These are phyloP conservation scores for Threskiornis aethiopicus DNA, from an alignment of 2,797 vertebrate genomes.

Conservation along the genomic window DNA sequence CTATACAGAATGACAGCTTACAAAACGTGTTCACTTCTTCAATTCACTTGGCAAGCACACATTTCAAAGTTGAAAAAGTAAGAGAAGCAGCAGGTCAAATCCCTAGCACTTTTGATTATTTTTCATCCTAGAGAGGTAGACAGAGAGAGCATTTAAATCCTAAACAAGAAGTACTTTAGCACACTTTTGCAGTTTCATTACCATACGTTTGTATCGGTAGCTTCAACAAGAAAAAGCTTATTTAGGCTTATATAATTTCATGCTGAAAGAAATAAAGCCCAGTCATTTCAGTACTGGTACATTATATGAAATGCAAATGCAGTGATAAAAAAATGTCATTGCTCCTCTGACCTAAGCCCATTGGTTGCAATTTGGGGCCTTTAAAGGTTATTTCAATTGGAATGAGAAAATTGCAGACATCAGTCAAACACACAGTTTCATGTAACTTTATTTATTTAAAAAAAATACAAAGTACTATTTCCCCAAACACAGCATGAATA, in stretches of 20 bases:
- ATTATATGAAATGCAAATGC: neutral
- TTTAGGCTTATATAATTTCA: neutral
- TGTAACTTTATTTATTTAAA: neutral
- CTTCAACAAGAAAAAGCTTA: neutral
- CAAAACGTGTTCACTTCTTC: slow-evolving; percentile 52
- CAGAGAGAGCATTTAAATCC: neutral
- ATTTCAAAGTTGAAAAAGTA: slow-evolving; percentile 41
- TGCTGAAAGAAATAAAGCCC: neutral
- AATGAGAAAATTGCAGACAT: neutral
- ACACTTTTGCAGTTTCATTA: neutral
- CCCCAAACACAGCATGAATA: neutral
- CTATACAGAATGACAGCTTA: slow-evolving; percentile 64
- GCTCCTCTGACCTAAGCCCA: neutral
- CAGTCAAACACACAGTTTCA: neutral
- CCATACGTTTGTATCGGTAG: neutral
- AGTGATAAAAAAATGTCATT: neutral
- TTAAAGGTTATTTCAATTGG: neutral
- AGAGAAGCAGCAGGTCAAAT: slow-evolving; percentile 32
- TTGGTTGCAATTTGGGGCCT: neutral
- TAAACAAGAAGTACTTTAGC: neutral
- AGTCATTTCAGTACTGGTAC: neutral
- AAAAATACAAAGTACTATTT: neutral
- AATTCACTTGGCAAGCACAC: slow-evolving; percentile 23
- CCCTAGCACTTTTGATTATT: neutral
- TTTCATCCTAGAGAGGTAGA: neutral